phyloP scores from a whole-genome alignment of 2,888 invertebrate species.

The Noctua janthina region DNA sequence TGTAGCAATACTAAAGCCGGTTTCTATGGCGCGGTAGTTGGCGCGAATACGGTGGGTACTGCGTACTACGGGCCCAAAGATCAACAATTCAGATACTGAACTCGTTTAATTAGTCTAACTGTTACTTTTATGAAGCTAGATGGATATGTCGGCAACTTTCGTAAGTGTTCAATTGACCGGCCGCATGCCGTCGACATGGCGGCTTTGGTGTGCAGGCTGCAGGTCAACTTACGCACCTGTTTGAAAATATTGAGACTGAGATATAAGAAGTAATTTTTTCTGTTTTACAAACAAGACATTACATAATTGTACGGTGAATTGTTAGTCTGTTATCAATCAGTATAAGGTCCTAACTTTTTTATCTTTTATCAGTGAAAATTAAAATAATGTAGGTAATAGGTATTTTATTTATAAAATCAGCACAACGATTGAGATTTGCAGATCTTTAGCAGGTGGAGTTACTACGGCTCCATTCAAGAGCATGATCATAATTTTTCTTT shows the following conservation, averaged over 20 bases:
- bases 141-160: background rate
- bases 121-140: background rate
- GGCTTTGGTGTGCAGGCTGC: background rate
- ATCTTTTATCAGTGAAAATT: background rate
- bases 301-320: background rate
- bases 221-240: background rate
- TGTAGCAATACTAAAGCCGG: conserved; percentile 35
- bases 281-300: background rate
- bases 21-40: conserved; percentile 66
- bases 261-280: no score
- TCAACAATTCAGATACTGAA: conserved; percentile 16
- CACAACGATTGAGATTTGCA: background rate
- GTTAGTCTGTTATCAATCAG: background rate
- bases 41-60: conserved; percentile 69
- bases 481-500: background rate
- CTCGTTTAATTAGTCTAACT: background rate
- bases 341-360: background rate
- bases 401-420: background rate
- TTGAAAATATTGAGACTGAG: background rate
- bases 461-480: background rate
- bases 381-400: background rate
- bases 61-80: conserved; percentile 58
- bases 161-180: background rate
- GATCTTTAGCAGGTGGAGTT: background rate
- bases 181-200: background rate